Base-by-base conservation (phyloP, 2,797 vertebrate genomes). In the Mus caroli region DNA sequence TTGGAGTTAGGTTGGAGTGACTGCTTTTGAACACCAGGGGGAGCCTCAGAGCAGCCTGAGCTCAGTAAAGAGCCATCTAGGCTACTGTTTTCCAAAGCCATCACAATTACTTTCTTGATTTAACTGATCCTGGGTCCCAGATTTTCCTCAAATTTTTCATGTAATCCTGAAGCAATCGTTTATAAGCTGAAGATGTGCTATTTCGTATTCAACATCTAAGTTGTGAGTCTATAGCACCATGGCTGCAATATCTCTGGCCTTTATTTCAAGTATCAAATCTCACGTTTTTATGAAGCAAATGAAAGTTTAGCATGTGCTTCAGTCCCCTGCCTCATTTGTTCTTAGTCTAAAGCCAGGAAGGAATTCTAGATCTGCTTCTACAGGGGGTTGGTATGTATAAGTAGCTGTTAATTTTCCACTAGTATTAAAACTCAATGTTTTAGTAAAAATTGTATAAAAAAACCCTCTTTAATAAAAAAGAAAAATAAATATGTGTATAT, bases 1-100 rank as follows among this genome's bases (percentile, higher is more conserved):
- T 95, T 87, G 46, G 34, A 28, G 94, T 78, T 78, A 67, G 15
- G 24, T 90, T 84, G 88, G 9, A 58, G 14, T 92, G 43, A 28
- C 79, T 58, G 11, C 58, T 56, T 95, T 93, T 94, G 79, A 94
- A 90, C 96, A 97, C 79, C 58, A 96, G 95, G 85, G 95, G 96
- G 96, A 94, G 28, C 75, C 75, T 26, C 58, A 13, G 4, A 19
- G n/a, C 88, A 94, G 82, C 69, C 78, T 78, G 73, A 78, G 89
- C 58, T 26, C 17, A 20, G 26, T 37, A 67, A 84, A 24, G 8
- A 52, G 3, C 19, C 50, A 2, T 11, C 43, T 67, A 24, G 50
- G 13, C 60, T 79, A 34, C 11, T 37, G n/a, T 54, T 2, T 91
- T 79, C 83, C 26, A 82, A 40, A 96, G 19, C 5, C 24, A 31